phyloP scores from a whole-genome alignment of 2,113 vertebrate genomes.

The Hepsetus odoe region DNA sequence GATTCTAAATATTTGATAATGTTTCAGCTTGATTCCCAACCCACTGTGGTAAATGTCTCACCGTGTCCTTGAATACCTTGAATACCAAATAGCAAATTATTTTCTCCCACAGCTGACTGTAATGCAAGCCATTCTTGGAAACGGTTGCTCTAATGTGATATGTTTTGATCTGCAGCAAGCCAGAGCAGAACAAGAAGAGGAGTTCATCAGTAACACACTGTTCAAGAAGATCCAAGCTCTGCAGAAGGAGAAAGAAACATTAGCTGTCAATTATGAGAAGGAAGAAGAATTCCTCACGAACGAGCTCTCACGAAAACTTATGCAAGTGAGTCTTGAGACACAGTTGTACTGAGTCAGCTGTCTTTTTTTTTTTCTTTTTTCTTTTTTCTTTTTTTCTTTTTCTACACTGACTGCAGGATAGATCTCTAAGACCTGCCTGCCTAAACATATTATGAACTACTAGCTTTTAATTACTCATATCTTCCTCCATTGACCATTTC shows the following conservation, averaged over 20 bases:
- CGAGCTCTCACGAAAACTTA: slow-evolving; percentile 86
- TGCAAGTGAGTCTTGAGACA: slow-evolving; percentile 77
- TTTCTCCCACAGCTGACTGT: no score
- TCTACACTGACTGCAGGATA: background rate
- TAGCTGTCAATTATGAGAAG: slow-evolving; percentile 88
- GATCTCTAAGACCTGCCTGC: no score
- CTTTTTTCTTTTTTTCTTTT: background rate
- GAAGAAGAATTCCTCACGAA: slow-evolving; percentile 90
- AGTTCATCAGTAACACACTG: slow-evolving; percentile 88
- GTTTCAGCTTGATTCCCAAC: background rate
- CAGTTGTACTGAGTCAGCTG: background rate
- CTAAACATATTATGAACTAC: no score
- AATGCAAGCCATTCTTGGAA: background rate
- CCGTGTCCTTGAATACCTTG: background rate
- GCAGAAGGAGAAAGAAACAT: slow-evolving; percentile 89
- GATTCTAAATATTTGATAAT: slow-evolving; percentile 13
- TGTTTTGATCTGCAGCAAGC: slow-evolving; percentile 79
- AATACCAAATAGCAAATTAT: no score
- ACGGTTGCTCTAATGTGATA: background rate
- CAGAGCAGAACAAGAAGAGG: slow-evolving; percentile 87
- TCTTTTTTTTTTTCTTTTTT: no score
- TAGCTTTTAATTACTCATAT: no score
- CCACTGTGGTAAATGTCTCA: background rate
- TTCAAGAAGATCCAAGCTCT: slow-evolving; percentile 91
- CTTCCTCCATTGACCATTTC: no score